Percentiles rank a stretch among this genome's conserved stretches.
Conservation (phyloP, 2,888 invertebrate genomes). For the Tachina fera region DNA sequence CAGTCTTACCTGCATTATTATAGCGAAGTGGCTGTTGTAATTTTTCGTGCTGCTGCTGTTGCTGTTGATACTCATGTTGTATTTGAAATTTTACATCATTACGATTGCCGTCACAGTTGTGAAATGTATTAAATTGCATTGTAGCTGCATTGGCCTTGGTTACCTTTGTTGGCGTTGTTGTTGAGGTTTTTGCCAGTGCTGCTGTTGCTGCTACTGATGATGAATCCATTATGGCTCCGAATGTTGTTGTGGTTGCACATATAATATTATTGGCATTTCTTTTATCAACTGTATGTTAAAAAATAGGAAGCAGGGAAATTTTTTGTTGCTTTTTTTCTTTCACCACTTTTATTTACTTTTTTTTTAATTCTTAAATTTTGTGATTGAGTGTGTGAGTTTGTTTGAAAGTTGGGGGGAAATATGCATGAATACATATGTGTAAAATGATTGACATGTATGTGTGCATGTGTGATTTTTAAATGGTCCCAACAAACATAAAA, state of each 20-base stretch:
- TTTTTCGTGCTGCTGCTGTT: conserved; percentile 67
- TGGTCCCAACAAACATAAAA: background rate
- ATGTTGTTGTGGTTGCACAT: conserved; percentile 67
- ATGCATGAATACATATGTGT: background rate
- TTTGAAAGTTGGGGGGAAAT: background rate
- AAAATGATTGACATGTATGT: background rate
- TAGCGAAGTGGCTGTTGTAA: conserved; percentile 64
- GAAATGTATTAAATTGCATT: conserved; percentile 70
- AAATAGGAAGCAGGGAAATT: conserved; percentile 38
- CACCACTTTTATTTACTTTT: background rate
- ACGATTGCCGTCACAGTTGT: conserved; percentile 79
- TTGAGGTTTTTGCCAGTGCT: conserved; percentile 2
- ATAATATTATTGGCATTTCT: conserved; percentile 80
- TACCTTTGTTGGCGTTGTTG: conserved; percentile 5
- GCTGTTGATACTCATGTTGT: conserved; percentile 48
- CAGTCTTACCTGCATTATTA: conserved; percentile 56
- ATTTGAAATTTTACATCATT: conserved; percentile 74
- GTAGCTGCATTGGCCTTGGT: conserved; percentile 15
- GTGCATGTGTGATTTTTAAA: background rate
- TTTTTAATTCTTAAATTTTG: background rate
- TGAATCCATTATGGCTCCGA: conserved; percentile 47
- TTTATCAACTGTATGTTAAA: conserved; percentile 77
- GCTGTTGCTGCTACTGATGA: background rate
- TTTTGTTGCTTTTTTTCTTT: conserved; percentile 33
- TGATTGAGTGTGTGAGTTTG: conserved; percentile 14